Evolutionary conservation across 2,113 vertebrate species (phyloP), one percentile per base, ranked within the genome.

Genomic region (Baryphthengus martii): DNA sequence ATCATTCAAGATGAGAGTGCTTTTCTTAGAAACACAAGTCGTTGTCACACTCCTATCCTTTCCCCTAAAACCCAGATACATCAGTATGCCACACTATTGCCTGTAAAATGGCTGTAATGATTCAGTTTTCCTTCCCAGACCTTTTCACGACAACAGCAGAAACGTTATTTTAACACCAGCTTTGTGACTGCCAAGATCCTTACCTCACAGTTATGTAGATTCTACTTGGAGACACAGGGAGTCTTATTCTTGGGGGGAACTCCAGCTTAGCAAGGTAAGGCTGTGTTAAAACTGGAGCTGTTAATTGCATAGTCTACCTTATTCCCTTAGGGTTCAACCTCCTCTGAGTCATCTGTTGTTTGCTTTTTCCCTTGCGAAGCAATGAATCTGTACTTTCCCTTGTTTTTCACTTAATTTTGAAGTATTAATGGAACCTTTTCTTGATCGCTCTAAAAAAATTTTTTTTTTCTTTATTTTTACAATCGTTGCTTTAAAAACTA

Each of bases 21-120:
- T 93, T 95, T 93, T 93, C 86, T 86, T 93, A 92, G 83, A 93
- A 80, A 59, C 79, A 55, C 26, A 55, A 88, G 42, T 92, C 95
- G 65, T 77, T 86, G 76, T 72, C 80, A 74, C 77, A 56, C 25
- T 81, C 76, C 58, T 45, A 15, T 70, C 67, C 61, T 85, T 90
- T 89, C 40, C 83, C 35, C 52, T 87, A 89, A 93, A 89, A 52
- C 45, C 35, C 65, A 74, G 55, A 71, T 65, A 78, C 47, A 59
- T 75, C 68, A 33, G 31, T 75, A 52, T 81, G 35, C 77, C 47
- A 71, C 39, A 3, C 33, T 21, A 3, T 33, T 77, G 70, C 21
- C 17, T 59, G 55, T 56, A 72, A 90, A 87, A 92, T 56, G 73
- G 56, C 68, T 0, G 0, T 33, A 80, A 35, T 0, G 7, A 42